Evolutionary conservation across 2,888 invertebrate genomes (phyloP).

Genomic region (Xestobium rufovillosum): DNA sequence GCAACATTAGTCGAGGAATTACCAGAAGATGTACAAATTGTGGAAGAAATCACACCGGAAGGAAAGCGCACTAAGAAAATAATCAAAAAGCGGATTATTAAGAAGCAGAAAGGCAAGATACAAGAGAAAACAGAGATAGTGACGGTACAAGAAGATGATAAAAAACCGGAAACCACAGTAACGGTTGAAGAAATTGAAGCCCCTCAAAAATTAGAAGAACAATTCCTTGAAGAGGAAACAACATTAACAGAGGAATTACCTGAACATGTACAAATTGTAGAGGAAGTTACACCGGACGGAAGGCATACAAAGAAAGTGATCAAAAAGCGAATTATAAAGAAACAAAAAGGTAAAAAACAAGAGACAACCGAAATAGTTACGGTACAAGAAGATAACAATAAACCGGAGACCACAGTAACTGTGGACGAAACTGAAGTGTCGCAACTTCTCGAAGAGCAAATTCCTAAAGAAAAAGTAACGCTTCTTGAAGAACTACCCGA

Average conservation of each 20-base stretch:
- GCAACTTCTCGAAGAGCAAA: too few relatives aligned
- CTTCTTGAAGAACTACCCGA: slow-evolving; percentile 24
- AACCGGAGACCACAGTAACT: slow-evolving; percentile 30
- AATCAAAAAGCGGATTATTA: slow-evolving; percentile 22
- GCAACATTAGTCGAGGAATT: slow-evolving; percentile 22
- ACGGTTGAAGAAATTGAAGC: slow-evolving; percentile 10
- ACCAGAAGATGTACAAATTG: slow-evolving; percentile 20
- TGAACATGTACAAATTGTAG: slow-evolving; percentile 27
- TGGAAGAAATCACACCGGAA: slow-evolving; percentile 18
- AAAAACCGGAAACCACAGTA: slow-evolving; percentile 17
- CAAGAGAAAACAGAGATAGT: slow-evolving; percentile 16
- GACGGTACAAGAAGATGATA: slow-evolving; percentile 22
- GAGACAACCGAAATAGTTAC: slow-evolving; percentile 37
- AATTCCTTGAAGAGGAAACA: slow-evolving; percentile 13
- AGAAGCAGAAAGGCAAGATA: slow-evolving; percentile 24
- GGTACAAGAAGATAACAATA: slow-evolving; percentile 33
- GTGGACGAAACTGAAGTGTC: slow-evolving; percentile 26
- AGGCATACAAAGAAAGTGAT: slow-evolving; percentile 25
- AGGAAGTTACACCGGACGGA: slow-evolving; percentile 31
- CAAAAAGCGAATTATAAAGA: slow-evolving; percentile 23
- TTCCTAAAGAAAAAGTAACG: slow-evolving; percentile 23
- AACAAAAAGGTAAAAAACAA: slow-evolving; percentile 31
- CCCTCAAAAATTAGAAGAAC: slow-evolving; percentile 8
- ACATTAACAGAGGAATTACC: slow-evolving; percentile 24
- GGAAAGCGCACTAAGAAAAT: too few relatives aligned